Conservation (phyloP, 2,797 vertebrate species). For the Halcyon chelicuti region DNA sequence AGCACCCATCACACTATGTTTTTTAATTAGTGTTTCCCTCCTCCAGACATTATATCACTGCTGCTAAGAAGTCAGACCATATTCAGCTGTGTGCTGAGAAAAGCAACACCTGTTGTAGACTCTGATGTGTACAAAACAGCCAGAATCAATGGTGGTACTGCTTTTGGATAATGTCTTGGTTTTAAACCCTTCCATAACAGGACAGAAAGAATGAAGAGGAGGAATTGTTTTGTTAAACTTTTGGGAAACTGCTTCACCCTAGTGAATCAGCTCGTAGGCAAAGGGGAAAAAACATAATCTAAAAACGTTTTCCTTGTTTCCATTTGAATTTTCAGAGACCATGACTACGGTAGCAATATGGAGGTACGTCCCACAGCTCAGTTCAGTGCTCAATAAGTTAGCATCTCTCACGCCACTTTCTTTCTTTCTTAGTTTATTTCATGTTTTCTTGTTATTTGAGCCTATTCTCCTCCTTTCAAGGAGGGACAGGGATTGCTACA, state of each 20-base stretch:
- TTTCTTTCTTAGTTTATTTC: not conserved
- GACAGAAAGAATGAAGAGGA: not conserved
- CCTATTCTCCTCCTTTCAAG: not conserved
- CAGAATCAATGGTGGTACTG: not conserved
- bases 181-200: not conserved
- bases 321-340: not conserved
- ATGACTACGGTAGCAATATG: not conserved
- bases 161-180: not conserved
- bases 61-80: not conserved
- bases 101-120: not conserved
- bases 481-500: not conserved
- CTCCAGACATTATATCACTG: not conserved
- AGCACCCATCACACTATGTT: accelerated
- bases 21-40: not conserved
- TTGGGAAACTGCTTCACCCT: not conserved
- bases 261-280: not conserved
- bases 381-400: not conserved
- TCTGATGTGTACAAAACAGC: not conserved
- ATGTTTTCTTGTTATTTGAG: not conserved
- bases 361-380: not conserved
- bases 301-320: not conserved
- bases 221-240: not conserved
- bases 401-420: not conserved
- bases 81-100: not conserved
- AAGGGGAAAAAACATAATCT: not conserved